These are phyloP conservation scores for Istiophorus platypterus DNA, from an alignment of 2,113 vertebrate genomes.

Conservation along the genomic window DNA sequence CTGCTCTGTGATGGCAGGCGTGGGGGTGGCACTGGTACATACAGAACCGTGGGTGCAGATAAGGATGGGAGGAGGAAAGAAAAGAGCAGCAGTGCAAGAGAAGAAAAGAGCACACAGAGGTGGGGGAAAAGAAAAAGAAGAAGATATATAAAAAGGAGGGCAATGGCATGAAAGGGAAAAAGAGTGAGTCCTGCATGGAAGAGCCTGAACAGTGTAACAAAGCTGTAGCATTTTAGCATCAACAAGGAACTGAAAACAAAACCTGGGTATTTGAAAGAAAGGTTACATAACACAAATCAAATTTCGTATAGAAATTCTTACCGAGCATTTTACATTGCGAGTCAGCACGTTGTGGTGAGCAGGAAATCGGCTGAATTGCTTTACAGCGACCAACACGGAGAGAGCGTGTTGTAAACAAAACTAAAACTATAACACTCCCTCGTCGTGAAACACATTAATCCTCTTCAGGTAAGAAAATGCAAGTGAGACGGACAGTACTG, in stretches of 20 bases:
- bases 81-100: background rate
- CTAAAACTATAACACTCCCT: background rate
- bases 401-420: background rate
- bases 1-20: background rate
- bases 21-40: constrained; percentile 26
- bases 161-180: background rate
- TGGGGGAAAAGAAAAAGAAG: background rate
- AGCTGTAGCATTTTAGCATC: background rate
- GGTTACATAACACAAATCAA: background rate
- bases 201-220: background rate
- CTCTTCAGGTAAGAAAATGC: background rate
- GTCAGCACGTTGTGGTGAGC: background rate
- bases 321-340: background rate
- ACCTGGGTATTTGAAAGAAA: background rate
- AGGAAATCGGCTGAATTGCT: background rate
- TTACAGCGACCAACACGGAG: background rate
- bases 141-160: background rate
- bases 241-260: background rate
- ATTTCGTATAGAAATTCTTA: background rate
- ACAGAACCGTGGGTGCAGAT: background rate
- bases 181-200: background rate
- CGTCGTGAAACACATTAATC: background rate
- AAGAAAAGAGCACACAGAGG: constrained; percentile 2
- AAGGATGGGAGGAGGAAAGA: constrained; percentile 11
- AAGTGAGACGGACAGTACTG: background rate